A percentile compares a stretch with the other conserved stretches of the same genome.
phyloP scores from a whole-genome alignment of 2,113 vertebrate species.

The Cardinalis cardinalis region DNA sequence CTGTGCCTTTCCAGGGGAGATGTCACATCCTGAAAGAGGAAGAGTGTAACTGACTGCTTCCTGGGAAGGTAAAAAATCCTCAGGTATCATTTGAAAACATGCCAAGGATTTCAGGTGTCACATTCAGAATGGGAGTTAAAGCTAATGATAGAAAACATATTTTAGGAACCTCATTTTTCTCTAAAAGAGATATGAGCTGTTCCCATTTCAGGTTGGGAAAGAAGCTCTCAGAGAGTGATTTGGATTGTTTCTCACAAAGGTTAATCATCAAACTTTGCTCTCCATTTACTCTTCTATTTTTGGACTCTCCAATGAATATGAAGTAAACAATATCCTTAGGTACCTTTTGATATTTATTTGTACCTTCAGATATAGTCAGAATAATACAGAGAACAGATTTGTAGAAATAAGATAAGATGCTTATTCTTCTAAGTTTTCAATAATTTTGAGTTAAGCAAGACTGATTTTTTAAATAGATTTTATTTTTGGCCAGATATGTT shows the following conservation, averaged over 20 bases:
- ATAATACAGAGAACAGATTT: neutral
- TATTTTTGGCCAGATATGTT: neutral
- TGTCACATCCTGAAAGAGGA: neutral
- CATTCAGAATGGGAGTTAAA: neutral
- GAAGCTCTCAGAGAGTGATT: neutral
- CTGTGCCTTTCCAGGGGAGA: neutral
- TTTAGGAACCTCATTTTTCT: neutral
- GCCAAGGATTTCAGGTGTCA: neutral
- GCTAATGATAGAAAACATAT: neutral
- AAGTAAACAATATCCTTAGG: neutral
- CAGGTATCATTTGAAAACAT: neutral
- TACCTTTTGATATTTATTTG: neutral
- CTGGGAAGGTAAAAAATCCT: neutral
- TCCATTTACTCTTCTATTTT: neutral
- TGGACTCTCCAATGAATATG: neutral
- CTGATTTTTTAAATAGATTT: neutral
- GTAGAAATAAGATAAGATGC: neutral
- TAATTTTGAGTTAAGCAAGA: neutral
- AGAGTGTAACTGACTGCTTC: neutral
- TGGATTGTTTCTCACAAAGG: neutral
- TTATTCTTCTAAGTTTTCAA: neutral
- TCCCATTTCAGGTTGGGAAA: neutral
- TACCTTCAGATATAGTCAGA: neutral
- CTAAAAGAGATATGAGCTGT: neutral
- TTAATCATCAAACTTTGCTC: neutral